Base-by-base conservation (phyloP, 2,888 invertebrate genomes). In the Norana najaformis region DNA sequence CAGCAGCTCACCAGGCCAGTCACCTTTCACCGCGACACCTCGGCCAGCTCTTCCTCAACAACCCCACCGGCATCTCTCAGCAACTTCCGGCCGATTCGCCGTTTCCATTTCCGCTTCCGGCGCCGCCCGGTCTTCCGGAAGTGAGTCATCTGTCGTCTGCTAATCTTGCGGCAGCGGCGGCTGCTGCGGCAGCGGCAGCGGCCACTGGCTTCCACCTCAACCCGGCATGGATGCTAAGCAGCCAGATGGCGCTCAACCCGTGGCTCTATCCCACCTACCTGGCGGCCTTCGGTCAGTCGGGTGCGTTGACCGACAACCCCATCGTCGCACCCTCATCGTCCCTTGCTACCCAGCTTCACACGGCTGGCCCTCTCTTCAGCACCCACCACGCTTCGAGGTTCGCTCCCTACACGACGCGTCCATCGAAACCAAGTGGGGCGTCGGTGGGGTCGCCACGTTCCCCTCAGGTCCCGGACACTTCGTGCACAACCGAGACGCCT, bases 241-340 rank as follows among this genome's bases (percentile, higher is more conserved):
- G 36, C 30, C 85, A 85, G 85, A 85, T 85, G 85, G 83, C 89
- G 11, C 88, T 90, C 83, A 90, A 89, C 37, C 90, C 90, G 30
- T 90, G 90, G 90, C 83, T 90, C 18, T 88, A 89, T 53, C 90
- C 90, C n/a, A 37, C 53, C 37, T 90, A 90, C 89, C 30, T 90
- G 39, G 91, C 91, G 8, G 89, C 90, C 35, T 88, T 90, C 85
- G 85, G 85, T 85, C 85, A 35, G 36, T 85, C 36, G 36, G 85
- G 85, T 35, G 85, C 88, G 39, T 6, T 39, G 39, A 38, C 13
- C 88, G 88, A 88, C 39, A 39, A 37, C 34, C 47, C 37, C 89
- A 30, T 89, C 88, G 92, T 93, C 91, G 97, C 20, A 36, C 83
- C 34, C 20, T 85, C 85, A 20, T 85, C 85, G 36, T 85, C 85